phyloP scores from a whole-genome alignment of 2,888 invertebrate species.

The Drosophila kambysellisi region DNA sequence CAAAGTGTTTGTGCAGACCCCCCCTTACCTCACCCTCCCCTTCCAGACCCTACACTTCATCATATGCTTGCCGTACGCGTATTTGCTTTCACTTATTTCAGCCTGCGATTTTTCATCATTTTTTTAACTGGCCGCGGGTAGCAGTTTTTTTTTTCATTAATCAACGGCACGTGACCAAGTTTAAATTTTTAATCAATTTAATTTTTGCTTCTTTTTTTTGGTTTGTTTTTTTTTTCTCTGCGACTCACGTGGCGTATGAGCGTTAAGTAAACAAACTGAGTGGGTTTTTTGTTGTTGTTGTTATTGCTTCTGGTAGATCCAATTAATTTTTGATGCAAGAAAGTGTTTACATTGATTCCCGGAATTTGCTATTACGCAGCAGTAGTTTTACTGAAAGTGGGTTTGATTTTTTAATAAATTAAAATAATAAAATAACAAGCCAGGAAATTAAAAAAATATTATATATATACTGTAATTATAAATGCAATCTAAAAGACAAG shows the following conservation, averaged over 20 bases:
- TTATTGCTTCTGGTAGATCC: constrained; percentile 31
- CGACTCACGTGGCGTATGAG: constrained; percentile 66
- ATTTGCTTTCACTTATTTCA: constrained; percentile 66
- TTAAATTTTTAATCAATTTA: constrained; percentile 72
- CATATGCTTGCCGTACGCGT: constrained; percentile 21
- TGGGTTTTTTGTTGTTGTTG: not conserved
- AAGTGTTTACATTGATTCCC: constrained; percentile 31
- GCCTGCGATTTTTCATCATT: constrained; percentile 65
- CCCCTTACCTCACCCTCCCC: not conserved
- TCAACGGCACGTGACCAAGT: constrained; percentile 79
- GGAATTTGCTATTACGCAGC: constrained; percentile 7
- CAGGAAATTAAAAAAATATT: not conserved
- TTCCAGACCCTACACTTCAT: not conserved
- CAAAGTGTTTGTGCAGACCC: constrained; percentile 23
- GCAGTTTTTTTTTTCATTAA: constrained; percentile 57
- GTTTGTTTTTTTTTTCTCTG: constrained; percentile 8
- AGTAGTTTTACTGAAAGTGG: not conserved
- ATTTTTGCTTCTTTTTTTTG: constrained; percentile 17
- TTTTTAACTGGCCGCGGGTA: constrained; percentile 38
- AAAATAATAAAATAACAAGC: not conserved
- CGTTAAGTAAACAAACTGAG: constrained; percentile 45
- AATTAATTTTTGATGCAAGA: constrained; percentile 54
- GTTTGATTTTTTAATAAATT: not conserved
- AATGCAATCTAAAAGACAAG: not conserved
- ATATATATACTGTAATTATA: too few relatives aligned